Percentiles rank a stretch among this genome's conserved stretches.
Conservation (phyloP, 1,140 invertebrate species). For the Lepidotrigona ventralis region DNA sequence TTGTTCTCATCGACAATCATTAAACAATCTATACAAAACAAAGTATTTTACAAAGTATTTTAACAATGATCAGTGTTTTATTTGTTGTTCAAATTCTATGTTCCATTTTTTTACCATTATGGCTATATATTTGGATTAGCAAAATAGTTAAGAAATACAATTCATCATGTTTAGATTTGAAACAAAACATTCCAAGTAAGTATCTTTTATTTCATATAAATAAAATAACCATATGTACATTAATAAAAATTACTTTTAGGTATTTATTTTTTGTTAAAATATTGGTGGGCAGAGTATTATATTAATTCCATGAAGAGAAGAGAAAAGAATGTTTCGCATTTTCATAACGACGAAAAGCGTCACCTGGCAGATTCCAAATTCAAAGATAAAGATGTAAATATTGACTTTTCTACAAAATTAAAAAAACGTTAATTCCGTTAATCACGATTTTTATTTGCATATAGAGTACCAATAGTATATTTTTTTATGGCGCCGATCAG, state of each 20-base stretch:
- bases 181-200: conserved; percentile 11
- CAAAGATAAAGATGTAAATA: conserved; percentile 46
- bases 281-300: conserved; percentile 37
- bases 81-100: conserved; percentile 19
- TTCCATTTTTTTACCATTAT: conserved; percentile 7
- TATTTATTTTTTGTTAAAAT: conserved; percentile 36
- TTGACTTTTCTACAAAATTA: not conserved
- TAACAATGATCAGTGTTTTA: conserved; percentile 26
- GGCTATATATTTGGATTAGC: conserved; percentile 32
- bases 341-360: not conserved
- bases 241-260: conserved; percentile 18
- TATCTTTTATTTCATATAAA: not conserved
- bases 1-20: not conserved
- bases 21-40: not conserved
- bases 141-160: conserved; percentile 5
- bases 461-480: conserved; percentile 73
- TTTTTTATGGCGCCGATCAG: conserved; percentile 74
- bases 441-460: not conserved
- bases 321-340: not conserved
- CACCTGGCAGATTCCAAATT: conserved; percentile 3
- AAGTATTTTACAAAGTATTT: not conserved
- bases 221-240: not conserved
- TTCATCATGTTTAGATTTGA: not conserved
- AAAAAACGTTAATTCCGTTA: not conserved
- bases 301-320: conserved; percentile 6